These are phyloP conservation scores for Eupeodes corollae DNA, from an alignment of 1,140 invertebrate genomes.

Conservation along the genomic window DNA sequence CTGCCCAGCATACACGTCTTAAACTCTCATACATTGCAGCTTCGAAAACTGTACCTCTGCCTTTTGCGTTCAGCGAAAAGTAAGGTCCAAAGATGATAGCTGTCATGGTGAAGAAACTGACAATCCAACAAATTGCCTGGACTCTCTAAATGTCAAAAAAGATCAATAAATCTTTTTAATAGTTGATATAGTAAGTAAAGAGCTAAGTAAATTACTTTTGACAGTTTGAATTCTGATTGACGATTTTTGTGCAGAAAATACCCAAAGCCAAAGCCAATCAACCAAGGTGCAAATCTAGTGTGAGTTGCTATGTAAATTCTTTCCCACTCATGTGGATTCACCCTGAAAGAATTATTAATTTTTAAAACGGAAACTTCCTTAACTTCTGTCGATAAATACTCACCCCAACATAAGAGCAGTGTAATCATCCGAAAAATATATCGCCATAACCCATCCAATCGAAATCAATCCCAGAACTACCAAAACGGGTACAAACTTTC, in stretches of 20 bases:
- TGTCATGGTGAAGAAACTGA: conserved; percentile 18
- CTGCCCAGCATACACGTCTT: conserved; percentile 47
- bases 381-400: no score
- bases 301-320: conserved; percentile 18
- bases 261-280: conserved; percentile 19
- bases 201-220: conserved; percentile 2
- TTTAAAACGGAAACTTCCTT: no score
- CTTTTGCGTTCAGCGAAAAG: conserved; percentile 21
- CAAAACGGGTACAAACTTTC: conserved; percentile 10
- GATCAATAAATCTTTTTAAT: no score
- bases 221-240: conserved; percentile 7
- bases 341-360: conserved; percentile 1
- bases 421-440: conserved; percentile 13
- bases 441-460: conserved; percentile 13
- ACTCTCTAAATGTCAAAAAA: no score
- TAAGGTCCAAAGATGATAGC: conserved; percentile 18
- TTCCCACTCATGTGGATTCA: background rate
- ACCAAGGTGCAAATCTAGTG: conserved; percentile 21
- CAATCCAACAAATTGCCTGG: conserved; percentile 8
- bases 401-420: background rate
- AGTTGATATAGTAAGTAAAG: no score
- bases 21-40: conserved; percentile 51
- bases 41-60: conserved; percentile 23
- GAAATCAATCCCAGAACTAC: conserved; percentile 11
- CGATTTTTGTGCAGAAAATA: conserved; percentile 20